Evolutionary conservation across 1,140 invertebrate genomes (phyloP).

Genomic region (Drosophila nasuta): DNA sequence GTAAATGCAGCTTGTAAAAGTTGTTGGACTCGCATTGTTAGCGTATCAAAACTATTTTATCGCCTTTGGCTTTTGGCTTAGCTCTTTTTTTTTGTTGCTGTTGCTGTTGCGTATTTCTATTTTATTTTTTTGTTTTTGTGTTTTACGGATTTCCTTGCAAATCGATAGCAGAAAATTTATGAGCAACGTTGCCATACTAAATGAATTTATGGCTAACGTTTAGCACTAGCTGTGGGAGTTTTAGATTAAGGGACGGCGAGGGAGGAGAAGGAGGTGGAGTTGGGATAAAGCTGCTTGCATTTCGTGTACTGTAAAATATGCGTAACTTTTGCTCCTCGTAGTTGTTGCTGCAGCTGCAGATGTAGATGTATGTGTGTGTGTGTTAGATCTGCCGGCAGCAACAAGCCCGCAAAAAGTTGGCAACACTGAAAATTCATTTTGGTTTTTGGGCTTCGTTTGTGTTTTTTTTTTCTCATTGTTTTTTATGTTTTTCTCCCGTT

Average conservation of each 20-base stretch:
- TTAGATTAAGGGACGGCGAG: not conserved
- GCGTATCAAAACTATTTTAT: constrained; percentile 66
- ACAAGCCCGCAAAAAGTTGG: constrained; percentile 75
- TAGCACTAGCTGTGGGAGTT: constrained; percentile 39
- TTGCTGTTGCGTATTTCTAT: constrained; percentile 11
- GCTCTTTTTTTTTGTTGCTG: constrained; percentile 3
- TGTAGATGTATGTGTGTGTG: constrained; percentile 20
- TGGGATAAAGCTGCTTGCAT: constrained; percentile 35
- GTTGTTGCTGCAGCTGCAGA: not conserved
- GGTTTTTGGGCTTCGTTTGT: constrained; percentile 41
- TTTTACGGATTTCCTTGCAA: constrained; percentile 51
- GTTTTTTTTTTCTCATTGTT: not conserved
- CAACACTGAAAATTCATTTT: constrained; percentile 82
- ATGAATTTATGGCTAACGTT: constrained; percentile 78
- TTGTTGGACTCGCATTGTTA: not conserved
- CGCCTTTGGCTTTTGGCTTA: constrained; percentile 51
- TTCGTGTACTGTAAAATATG: constrained; percentile 60
- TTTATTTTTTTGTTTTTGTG: constrained; percentile 14
- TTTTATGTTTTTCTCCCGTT: constrained; percentile 19
- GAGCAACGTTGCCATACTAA: constrained; percentile 74
- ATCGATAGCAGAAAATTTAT: constrained; percentile 77
- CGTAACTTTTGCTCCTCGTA: constrained; percentile 49
- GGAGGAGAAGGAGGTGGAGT: not conserved
- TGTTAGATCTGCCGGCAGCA: constrained; percentile 34
- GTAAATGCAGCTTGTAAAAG: not conserved